Evolutionary conservation across 2,888 invertebrate species (phyloP).

Genomic region (Ceratothoa steindachneri): DNA sequence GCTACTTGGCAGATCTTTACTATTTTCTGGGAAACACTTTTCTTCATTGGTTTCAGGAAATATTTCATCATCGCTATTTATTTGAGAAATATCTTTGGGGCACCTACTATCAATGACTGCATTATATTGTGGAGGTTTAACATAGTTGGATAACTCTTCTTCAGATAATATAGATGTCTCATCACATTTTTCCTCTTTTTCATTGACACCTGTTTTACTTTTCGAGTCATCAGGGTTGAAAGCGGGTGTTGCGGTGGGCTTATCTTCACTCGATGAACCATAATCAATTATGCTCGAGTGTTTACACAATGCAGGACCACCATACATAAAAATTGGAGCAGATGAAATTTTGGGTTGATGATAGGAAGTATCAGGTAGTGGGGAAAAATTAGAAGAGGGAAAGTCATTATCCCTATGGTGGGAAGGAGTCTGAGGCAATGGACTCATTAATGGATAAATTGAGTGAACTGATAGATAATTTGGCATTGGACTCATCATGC

Average conservation of each 20-base stretch:
- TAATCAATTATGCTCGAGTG: not conserved
- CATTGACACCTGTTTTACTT: no score
- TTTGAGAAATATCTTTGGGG: no score
- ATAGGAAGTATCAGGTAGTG: not conserved
- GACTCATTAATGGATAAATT: constrained; percentile 33
- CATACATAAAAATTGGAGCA: not conserved
- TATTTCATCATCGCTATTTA: no score
- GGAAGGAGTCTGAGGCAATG: constrained; percentile 41
- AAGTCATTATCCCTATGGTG: not conserved
- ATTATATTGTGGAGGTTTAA: no score
- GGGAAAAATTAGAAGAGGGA: not conserved
- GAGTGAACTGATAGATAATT: constrained; percentile 30
- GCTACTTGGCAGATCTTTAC: no score
- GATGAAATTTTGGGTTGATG: constrained; percentile 1
- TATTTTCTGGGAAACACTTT: no score
- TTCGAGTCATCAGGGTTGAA: not conserved
- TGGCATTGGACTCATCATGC: constrained; percentile 36
- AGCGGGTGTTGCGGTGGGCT: not conserved
- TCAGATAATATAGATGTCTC: no score
- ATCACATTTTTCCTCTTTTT: no score
- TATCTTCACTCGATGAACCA: not conserved
- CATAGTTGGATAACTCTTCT: no score
- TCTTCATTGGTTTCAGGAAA: no score
- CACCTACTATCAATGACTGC: no score
- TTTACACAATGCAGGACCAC: no score